Percentiles rank a stretch among this genome's conserved stretches.
Evolutionary conservation across 2,113 vertebrate genomes (phyloP).

Genomic region (Saguinus midas): DNA sequence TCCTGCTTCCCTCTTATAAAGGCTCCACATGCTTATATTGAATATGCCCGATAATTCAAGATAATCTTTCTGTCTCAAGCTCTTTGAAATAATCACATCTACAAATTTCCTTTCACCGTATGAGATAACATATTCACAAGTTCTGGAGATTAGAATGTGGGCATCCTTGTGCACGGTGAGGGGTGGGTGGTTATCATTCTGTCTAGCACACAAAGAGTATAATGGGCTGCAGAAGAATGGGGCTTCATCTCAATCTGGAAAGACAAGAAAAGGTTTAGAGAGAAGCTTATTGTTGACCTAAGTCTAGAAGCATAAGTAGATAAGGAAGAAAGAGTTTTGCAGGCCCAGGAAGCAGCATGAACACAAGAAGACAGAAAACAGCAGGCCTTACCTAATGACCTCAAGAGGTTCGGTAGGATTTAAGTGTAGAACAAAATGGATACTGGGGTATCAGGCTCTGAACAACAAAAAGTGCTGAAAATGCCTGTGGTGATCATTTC

Average conservation of each 20-base stretch:
- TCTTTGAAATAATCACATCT: background rate
- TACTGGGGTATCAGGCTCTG: background rate
- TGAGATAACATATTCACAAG: background rate
- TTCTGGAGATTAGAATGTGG: background rate
- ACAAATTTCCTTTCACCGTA: background rate
- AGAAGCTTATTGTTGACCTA: background rate
- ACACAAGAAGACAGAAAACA: slow-evolving; percentile 8
- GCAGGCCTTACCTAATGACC: background rate
- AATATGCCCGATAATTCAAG: background rate
- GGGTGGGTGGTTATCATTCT: background rate
- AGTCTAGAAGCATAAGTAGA: background rate
- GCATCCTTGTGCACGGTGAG: background rate
- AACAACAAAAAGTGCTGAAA: background rate
- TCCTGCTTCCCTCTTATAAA: background rate
- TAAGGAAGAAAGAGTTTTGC: background rate
- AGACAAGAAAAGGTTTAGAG: background rate
- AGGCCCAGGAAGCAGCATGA: background rate
- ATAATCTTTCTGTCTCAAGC: background rate
- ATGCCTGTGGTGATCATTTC: background rate
- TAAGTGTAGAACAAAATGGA: background rate
- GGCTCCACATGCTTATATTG: background rate
- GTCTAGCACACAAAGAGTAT: background rate
- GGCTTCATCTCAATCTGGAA: background rate
- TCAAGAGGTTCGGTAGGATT: background rate
- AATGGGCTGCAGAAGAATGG: background rate